phyloP scores from a whole-genome alignment of 2,113 vertebrate species.

The Seriola quinqueradiata region DNA sequence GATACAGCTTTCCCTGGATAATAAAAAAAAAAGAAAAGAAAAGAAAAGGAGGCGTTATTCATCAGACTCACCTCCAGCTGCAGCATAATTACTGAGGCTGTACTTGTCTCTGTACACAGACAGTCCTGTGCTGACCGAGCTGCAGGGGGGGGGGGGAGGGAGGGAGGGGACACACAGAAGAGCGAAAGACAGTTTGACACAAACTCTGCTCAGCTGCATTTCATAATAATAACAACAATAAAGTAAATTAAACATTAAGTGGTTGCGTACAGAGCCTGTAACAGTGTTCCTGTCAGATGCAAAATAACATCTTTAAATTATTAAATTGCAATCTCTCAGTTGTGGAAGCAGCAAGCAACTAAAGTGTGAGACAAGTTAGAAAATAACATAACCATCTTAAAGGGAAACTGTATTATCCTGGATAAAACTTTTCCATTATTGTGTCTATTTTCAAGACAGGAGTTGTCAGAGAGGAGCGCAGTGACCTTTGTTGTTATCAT shows the following conservation, averaged over 20 bases:
- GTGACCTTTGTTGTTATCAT: too few relatives aligned
- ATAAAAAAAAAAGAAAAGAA: not conserved
- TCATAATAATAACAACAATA: not conserved
- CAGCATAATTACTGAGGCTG: slow-evolving; percentile 84
- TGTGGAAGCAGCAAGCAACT: too few relatives aligned
- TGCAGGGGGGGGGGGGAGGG: slow-evolving; percentile 50
- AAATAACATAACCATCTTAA: not conserved
- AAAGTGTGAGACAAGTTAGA: not conserved
- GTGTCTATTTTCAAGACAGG: too few relatives aligned
- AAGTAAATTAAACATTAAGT: not conserved
- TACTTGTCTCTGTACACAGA: slow-evolving; percentile 88
- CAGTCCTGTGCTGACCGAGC: slow-evolving; percentile 87
- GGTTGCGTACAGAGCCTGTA: not conserved
- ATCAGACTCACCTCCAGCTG: slow-evolving; percentile 89
- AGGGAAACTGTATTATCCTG: too few relatives aligned
- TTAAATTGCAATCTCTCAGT: too few relatives aligned
- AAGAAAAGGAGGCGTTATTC: not conserved
- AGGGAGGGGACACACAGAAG: not conserved
- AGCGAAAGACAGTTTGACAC: not conserved
- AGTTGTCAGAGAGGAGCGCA: too few relatives aligned
- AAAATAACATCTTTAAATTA: too few relatives aligned
- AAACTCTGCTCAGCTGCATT: not conserved
- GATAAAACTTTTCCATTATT: too few relatives aligned
- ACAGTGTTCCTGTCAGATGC: not conserved
- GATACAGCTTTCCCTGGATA: not conserved